Evolutionary conservation across 2,888 invertebrate species (phyloP), one percentile per base, ranked within the genome.

Genomic region (Zaprionus obscuricornis): DNA sequence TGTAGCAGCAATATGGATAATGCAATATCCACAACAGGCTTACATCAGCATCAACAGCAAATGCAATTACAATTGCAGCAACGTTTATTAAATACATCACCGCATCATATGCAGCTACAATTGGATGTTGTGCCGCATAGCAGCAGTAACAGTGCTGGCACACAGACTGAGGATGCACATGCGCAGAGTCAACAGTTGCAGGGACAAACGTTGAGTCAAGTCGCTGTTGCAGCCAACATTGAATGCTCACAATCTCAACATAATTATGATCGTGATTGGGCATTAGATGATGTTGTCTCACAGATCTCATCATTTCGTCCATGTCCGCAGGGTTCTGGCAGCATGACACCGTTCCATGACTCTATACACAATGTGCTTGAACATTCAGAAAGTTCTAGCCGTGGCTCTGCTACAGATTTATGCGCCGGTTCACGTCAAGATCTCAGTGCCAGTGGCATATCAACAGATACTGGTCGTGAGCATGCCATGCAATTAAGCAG

Each of bases 211-310:
- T 46, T 82, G 37, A 86, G 88, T 0, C 88, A 88, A 39, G 87
- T 88, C 26, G 88, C 88, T 1, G 92, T 93, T 87, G 92, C 93
- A 7, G 94, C 94, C 29, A 93, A 93, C 88, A 93, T 93, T 67
- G 94, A 94, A 74, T 88, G 88, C 43, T 91, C 91, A 52, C 92
- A 92, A 83, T 87, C 87, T 42, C 91, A 91, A 59, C 88, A 89
- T 58, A 89, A 90, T 57, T 90, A 90, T 57, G 90, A 90, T 47
- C 87, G 90, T 7, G 90, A 90, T 65, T 90, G 89, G 89, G 90
- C 90, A 10, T 66, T 90, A 36, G 90, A 90, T 51, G 90, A 90
- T 71, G 90, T 89, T 11, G 88, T 89, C 17, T 90, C 90, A 58
- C 90, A 90, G 82, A 90, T 90, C 69, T 90, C 90, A 2, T 90